Evolutionary conservation across 1,140 invertebrate species (phyloP).

Genomic region (Pygmarrhopalites habei): DNA sequence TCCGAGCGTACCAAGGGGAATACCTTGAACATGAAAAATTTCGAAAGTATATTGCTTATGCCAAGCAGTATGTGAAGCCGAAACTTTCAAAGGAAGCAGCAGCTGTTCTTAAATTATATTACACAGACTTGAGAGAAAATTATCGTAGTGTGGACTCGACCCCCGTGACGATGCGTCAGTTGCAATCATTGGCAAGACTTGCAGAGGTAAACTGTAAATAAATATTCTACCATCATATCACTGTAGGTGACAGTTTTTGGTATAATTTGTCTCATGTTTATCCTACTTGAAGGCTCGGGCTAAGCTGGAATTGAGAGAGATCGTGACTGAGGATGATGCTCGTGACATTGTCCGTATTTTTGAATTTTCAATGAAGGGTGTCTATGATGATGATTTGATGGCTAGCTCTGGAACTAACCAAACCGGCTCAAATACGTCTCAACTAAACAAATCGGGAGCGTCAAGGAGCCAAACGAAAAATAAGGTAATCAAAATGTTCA

Average conservation of each 20-base stretch:
- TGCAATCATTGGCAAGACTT: constrained; percentile 80
- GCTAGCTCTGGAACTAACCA: constrained; percentile 57
- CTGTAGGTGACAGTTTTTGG: not conserved
- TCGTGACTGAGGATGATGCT: constrained; percentile 71
- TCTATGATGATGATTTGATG: constrained; percentile 51
- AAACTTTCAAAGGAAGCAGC: constrained; percentile 63
- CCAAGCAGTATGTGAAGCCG: constrained; percentile 78
- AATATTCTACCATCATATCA: too few species aligned
- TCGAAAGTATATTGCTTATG: constrained; percentile 86
- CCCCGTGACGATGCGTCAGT: constrained; percentile 73
- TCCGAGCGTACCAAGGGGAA: too few species aligned
- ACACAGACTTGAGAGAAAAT: constrained; percentile 64
- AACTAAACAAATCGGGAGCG: too few species aligned
- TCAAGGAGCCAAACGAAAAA: too few species aligned
- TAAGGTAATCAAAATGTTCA: not conserved
- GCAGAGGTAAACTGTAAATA: constrained; percentile 56
- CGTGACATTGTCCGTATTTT: constrained; percentile 78
- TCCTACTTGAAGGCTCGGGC: constrained; percentile 71
- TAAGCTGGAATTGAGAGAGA: constrained; percentile 70
- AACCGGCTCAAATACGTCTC: too few species aligned
- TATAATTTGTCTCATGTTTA: too few species aligned
- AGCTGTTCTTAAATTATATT: constrained; percentile 67
- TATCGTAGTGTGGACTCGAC: constrained; percentile 55
- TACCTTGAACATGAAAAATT: constrained; percentile 63
- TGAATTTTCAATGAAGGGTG: constrained; percentile 69